Evolutionary conservation across 2,113 vertebrate species (phyloP), one percentile per base, ranked within the genome.

Genomic region (Gallinago media): DNA sequence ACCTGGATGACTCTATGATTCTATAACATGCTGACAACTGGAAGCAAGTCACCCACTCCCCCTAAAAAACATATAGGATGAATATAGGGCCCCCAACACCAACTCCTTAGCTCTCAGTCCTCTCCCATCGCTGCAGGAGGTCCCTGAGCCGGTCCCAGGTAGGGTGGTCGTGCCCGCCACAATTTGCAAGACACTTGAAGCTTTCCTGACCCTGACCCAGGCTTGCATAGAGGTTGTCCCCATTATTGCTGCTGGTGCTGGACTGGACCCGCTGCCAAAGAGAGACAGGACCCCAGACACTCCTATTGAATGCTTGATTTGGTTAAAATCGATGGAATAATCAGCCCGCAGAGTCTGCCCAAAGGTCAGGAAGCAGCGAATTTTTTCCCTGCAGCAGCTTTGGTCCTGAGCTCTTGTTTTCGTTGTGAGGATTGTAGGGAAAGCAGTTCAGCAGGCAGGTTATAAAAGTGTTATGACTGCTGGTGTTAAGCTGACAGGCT

Each of bases 291-390:
- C 87, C 85, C 77, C 80, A 92, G 89, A 85, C 66, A 75, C 52
- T 44, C 5, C 5, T 71, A 82, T 12, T 75, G 87, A 95, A 92
- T 78, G 68, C 81, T 97, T 21, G 1, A 62, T 89, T 95, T 1
- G 0, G 52, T 65, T 91, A 58, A 91, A 92, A 95, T 96, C 84
- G 0, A 97, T 85, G 84, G 59, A 79, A 94, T 95, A 85, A 95
- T 96, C 93, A 94, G 77, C 77, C 77, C 38, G n/a, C 61, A 36
- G 84, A 61, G 84, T 54, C 91, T 92, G 66, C 77, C 84, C 89
- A 95, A 88, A 97, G 94, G 93, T 96, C 91, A 93, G 77, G 73
- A 94, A 68, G 62, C 94, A 91, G 84, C 2, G 52, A 88, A 75
- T 95, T 54, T 50, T 61, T 95, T 88, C 65, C 86, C 87, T 85